A percentile compares a stretch with the other conserved stretches of the same genome.
These are phyloP conservation scores for Chitala chitala DNA, from an alignment of 2,113 vertebrate species.

Conservation along the genomic window DNA sequence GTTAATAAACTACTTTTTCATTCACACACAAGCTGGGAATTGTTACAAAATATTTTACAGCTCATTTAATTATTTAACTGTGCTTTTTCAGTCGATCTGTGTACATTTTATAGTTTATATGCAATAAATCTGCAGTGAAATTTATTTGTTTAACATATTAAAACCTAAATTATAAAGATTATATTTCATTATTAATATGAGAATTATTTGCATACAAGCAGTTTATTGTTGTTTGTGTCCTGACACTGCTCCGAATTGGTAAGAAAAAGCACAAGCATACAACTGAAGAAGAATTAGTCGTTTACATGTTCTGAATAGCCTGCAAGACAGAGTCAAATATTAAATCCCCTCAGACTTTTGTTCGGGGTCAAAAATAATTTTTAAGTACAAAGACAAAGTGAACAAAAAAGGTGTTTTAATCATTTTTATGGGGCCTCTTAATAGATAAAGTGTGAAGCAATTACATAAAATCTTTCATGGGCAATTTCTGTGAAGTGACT, in stretches of 20 bases:
- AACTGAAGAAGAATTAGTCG: too few relatives aligned
- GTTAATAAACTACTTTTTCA: not conserved
- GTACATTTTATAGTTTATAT: not conserved
- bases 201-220: too few relatives aligned
- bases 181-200: too few relatives aligned
- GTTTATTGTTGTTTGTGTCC: too few relatives aligned
- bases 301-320: too few relatives aligned
- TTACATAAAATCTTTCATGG: not conserved
- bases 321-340: too few relatives aligned
- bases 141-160: slow-evolving; percentile 2
- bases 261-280: too few relatives aligned
- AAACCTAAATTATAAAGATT: slow-evolving; percentile 2
- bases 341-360: slow-evolving; percentile 24
- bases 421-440: not conserved
- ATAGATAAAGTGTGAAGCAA: slow-evolving; percentile 11
- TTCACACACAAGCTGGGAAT: not conserved
- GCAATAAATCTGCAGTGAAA: slow-evolving; percentile 2
- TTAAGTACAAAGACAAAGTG: not conserved
- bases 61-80: slow-evolving; percentile 4
- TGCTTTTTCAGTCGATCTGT: not conserved
- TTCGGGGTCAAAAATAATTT: slow-evolving; percentile 14
- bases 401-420: not conserved
- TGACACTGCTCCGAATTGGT: too few relatives aligned
- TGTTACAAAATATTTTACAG: not conserved
- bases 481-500: not conserved